Conservation (phyloP, 2,113 vertebrate species). For the Cacatua alba region DNA sequence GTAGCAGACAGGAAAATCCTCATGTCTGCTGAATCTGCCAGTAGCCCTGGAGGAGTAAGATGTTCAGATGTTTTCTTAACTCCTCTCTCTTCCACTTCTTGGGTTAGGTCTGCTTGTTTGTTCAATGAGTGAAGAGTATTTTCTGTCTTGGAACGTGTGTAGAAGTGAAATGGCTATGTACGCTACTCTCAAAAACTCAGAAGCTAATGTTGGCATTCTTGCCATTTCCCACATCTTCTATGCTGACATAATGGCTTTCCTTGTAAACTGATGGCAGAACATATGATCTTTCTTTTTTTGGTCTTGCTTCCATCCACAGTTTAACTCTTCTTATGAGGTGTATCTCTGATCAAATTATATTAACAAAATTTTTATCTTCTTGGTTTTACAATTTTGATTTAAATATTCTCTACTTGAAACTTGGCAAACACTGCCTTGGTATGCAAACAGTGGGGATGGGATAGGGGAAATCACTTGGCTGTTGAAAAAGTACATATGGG, state of each 20-base stretch:
- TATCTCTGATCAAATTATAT: not conserved
- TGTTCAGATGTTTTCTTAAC: not conserved
- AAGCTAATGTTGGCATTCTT: not conserved
- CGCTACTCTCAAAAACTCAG: not conserved
- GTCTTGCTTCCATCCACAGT: not conserved
- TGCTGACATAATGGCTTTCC: not conserved
- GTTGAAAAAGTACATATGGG: constrained; percentile 51
- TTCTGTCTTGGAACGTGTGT: not conserved
- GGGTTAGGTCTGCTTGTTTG: not conserved
- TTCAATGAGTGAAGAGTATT: not conserved
- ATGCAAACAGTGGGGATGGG: constrained; percentile 27
- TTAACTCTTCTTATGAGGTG: not conserved
- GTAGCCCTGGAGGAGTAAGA: not conserved
- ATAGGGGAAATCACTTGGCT: constrained; percentile 44
- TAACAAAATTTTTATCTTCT: not conserved
- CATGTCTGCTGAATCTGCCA: not conserved
- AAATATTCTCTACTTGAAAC: not conserved
- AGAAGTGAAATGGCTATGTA: not conserved
- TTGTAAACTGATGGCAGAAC: not conserved
- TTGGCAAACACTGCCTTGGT: constrained; percentile 19
- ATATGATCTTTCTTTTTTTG: not conserved
- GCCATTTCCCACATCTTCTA: not conserved
- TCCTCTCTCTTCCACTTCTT: not conserved
- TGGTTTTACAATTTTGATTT: not conserved
- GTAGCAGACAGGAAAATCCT: not conserved